These are phyloP conservation scores for Clivina fossor DNA, from an alignment of 2,888 invertebrate species.

Conservation along the genomic window DNA sequence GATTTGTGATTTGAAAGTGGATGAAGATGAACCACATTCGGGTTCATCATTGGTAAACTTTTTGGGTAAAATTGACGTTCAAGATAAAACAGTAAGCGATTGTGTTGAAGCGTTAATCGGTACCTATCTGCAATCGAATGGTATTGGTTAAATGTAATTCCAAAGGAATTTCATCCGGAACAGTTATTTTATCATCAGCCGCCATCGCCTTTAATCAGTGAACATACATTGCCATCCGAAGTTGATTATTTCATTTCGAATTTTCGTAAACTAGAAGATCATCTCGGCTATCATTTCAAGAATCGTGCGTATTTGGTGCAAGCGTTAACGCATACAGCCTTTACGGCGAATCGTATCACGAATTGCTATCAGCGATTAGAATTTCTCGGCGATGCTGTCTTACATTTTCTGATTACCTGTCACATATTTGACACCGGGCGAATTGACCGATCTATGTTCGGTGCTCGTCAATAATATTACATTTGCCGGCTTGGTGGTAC, in stretches of 20 bases:
- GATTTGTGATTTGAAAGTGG: slow-evolving; percentile 42
- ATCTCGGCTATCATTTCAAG: slow-evolving; percentile 74
- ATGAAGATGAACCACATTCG: slow-evolving; percentile 36
- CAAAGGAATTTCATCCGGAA: slow-evolving; percentile 45
- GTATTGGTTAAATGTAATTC: slow-evolving; percentile 60
- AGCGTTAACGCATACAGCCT: slow-evolving; percentile 93
- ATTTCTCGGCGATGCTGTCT: slow-evolving; percentile 87
- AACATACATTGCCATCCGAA: slow-evolving; percentile 50
- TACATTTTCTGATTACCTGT: slow-evolving; percentile 87
- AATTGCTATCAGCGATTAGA: slow-evolving; percentile 89
- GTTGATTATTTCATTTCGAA: slow-evolving; percentile 53
- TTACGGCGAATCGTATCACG: slow-evolving; percentile 76
- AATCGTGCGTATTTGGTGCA: slow-evolving; percentile 81
- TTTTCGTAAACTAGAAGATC: slow-evolving; percentile 59
- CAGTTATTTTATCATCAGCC: slow-evolving; percentile 42
- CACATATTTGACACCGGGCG: slow-evolving; percentile 87
- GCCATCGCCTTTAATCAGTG: slow-evolving; percentile 51
- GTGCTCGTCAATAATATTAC: slow-evolving; percentile 96
- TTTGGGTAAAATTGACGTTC: slow-evolving; percentile 55
- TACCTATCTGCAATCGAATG: slow-evolving; percentile 63
- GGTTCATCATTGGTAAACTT: slow-evolving; percentile 49
- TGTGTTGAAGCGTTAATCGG: slow-evolving; percentile 85
- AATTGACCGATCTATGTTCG: slow-evolving; percentile 89
- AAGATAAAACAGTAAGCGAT: slow-evolving; percentile 76
- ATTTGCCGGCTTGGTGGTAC: slow-evolving; percentile 86